phyloP scores from a whole-genome alignment of 2,113 vertebrate species.

The Falcunculus frontatus region DNA sequence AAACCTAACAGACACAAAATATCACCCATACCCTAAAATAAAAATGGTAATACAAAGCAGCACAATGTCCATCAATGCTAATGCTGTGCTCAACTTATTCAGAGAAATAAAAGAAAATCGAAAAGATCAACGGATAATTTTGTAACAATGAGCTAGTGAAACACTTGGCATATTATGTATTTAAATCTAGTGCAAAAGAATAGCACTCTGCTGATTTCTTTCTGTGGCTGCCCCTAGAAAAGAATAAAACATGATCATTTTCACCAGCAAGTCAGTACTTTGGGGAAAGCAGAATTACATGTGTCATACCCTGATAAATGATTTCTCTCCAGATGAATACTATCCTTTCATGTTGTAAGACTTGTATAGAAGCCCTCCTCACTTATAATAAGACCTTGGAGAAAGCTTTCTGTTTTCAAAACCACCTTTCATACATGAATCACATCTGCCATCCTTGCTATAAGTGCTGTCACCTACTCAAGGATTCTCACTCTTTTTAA shows the following conservation, averaged over 20 bases:
- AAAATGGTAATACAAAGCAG: not conserved
- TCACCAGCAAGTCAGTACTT: not conserved
- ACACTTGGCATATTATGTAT: not conserved
- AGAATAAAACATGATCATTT: not conserved
- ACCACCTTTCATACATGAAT: slow-evolving; percentile 12
- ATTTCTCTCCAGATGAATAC: not conserved
- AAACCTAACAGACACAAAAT: not conserved
- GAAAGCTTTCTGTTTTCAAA: not conserved
- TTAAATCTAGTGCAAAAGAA: not conserved
- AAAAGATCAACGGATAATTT: not conserved
- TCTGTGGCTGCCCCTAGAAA: not conserved
- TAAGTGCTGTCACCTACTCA: slow-evolving; percentile 11
- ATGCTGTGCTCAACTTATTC: not conserved
- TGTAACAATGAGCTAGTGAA: not conserved
- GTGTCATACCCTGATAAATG: slow-evolving; percentile 25
- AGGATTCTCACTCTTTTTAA: not conserved
- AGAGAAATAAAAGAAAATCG: not conserved
- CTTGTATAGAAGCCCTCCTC: not conserved
- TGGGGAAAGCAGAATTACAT: slow-evolving; percentile 11
- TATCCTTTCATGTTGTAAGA: not conserved
- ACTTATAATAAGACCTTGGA: not conserved
- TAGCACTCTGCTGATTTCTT: not conserved
- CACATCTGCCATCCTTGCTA: not conserved
- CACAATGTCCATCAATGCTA: not conserved
- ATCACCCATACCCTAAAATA: not conserved